Conservation (phyloP, 2,888 invertebrate genomes). For the Macrophya alboannulata region DNA sequence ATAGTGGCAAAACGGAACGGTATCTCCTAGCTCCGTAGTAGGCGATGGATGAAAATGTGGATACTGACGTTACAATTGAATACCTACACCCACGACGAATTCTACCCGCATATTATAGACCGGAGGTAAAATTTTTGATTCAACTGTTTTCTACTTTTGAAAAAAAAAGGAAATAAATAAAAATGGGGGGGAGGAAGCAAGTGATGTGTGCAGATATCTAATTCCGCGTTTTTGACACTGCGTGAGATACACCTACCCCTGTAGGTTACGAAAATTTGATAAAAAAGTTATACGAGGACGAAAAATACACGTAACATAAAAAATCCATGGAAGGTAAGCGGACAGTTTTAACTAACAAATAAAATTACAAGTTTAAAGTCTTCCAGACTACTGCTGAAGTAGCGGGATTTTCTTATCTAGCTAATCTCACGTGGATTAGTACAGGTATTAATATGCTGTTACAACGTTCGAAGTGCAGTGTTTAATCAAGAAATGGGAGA, state of each 20-base stretch:
- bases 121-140: background rate
- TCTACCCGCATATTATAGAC: background rate
- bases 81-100: background rate
- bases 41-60: background rate
- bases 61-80: background rate
- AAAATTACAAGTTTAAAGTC: background rate
- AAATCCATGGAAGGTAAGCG: background rate
- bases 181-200: background rate
- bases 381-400: background rate
- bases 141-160: background rate
- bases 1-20: slow-evolving; percentile 6
- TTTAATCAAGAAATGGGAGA: background rate
- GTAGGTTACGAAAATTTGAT: background rate
- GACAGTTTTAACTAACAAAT: background rate
- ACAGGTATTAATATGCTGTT: background rate
- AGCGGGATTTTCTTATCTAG: background rate
- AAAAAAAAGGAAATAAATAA: too few relatives aligned
- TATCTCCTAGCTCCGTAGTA: background rate
- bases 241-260: background rate
- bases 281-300: background rate
- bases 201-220: background rate
- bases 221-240: background rate
- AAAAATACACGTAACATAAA: background rate
- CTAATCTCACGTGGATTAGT: background rate
- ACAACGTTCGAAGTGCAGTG: background rate